Conservation (phyloP, 2,888 invertebrate species). For the Orthosia cruda region DNA sequence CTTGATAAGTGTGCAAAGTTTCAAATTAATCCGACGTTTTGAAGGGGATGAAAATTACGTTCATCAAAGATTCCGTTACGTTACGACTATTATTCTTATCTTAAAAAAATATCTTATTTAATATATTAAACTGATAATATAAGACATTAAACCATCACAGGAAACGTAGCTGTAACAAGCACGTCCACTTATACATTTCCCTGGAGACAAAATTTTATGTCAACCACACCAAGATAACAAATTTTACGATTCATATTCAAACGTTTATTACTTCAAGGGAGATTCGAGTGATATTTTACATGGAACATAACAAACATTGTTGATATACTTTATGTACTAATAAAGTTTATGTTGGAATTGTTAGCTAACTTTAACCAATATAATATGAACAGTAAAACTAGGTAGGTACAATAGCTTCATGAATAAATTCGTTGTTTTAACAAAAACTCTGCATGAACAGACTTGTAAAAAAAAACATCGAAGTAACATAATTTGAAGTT, state of each 20-base stretch:
- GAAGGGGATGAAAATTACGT: too few relatives aligned
- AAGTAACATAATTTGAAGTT: constrained; percentile 6
- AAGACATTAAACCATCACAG: constrained; percentile 51
- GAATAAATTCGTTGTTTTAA: constrained; percentile 26
- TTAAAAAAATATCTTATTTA: background rate
- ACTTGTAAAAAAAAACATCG: constrained; percentile 24
- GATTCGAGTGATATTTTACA: constrained; percentile 63
- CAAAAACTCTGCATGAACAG: constrained; percentile 15
- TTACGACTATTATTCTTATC: constrained; percentile 12
- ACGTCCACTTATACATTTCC: constrained; percentile 66
- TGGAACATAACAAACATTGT: constrained; percentile 63
- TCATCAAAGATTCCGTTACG: too few relatives aligned
- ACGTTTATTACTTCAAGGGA: constrained; percentile 66
- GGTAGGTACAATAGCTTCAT: constrained; percentile 28
- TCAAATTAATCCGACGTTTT: too few relatives aligned
- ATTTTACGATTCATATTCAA: constrained; percentile 70
- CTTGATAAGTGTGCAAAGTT: too few relatives aligned
- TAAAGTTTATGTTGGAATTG: constrained; percentile 54
- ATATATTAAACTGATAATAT: constrained; percentile 40
- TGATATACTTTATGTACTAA: constrained; percentile 63
- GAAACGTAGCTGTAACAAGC: constrained; percentile 51
- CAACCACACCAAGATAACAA: constrained; percentile 67
- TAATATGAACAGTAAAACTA: constrained; percentile 37
- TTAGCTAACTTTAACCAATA: constrained; percentile 51
- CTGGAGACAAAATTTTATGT: constrained; percentile 68